phyloP scores from a whole-genome alignment of 2,888 invertebrate species.

The Macroteleia sp. region DNA sequence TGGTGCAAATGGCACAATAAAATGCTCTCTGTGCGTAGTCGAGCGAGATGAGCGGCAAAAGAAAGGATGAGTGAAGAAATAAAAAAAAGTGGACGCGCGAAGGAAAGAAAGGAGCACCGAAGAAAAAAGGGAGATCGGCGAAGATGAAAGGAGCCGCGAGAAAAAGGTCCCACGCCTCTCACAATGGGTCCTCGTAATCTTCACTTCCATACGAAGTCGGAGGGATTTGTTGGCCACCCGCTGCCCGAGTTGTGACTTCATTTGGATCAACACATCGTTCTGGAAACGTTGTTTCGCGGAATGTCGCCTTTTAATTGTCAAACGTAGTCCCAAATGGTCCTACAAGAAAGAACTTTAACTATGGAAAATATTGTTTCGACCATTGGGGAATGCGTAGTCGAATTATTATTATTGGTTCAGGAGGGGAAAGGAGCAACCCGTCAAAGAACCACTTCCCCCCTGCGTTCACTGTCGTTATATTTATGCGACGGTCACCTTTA shows the following conservation, averaged over 20 bases:
- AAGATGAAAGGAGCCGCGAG: slow-evolving; percentile 81
- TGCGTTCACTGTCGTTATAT: slow-evolving; percentile 18
- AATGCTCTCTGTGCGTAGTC: slow-evolving; percentile 17
- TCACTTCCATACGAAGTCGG: slow-evolving; percentile 67
- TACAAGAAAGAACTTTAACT: slow-evolving; percentile 24
- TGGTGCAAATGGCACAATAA: slow-evolving; percentile 43
- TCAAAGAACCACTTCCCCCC: slow-evolving; percentile 20
- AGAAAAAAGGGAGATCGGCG: slow-evolving; percentile 69
- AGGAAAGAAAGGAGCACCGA: slow-evolving; percentile 68
- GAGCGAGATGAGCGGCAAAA: slow-evolving; percentile 11
- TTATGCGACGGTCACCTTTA: slow-evolving; percentile 39
- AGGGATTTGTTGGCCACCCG: slow-evolving; percentile 80
- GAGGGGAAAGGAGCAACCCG: background rate
- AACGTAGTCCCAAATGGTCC: slow-evolving; percentile 25
- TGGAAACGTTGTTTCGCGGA: slow-evolving; percentile 57
- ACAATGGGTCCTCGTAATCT: slow-evolving; percentile 80
- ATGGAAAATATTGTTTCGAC: slow-evolving; percentile 49
- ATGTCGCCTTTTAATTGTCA: slow-evolving; percentile 48
- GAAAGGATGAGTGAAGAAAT: slow-evolving; percentile 8
- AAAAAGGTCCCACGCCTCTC: slow-evolving; percentile 80
- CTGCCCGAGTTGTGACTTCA: slow-evolving; percentile 83
- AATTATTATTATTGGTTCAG: slow-evolving; percentile 36
- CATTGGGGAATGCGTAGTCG: slow-evolving; percentile 19
- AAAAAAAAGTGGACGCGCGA: slow-evolving; percentile 59
- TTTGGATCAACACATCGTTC: slow-evolving; percentile 69